phyloP scores from a whole-genome alignment of 2,888 invertebrate genomes.

The Catotricha subobsoleta region DNA sequence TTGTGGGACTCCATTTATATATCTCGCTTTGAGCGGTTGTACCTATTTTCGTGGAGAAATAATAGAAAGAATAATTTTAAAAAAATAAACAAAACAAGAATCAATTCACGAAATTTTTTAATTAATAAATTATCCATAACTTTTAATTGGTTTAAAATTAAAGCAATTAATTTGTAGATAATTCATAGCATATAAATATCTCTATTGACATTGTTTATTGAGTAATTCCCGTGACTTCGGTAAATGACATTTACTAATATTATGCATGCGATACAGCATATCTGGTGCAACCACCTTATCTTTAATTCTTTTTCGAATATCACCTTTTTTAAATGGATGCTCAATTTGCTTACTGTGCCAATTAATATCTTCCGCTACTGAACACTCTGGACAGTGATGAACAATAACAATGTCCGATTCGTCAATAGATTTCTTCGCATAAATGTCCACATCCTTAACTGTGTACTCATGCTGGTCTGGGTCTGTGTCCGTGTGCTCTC shows the following conservation, averaged over 20 bases:
- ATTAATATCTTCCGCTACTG: slow-evolving; percentile 26
- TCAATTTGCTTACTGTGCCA: slow-evolving; percentile 22
- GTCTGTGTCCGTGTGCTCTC: slow-evolving; percentile 16
- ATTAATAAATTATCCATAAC: too few species aligned
- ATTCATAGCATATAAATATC: too few species aligned
- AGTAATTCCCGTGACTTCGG: slow-evolving; percentile 18
- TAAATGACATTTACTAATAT: slow-evolving; percentile 25
- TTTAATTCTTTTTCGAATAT: slow-evolving; percentile 19
- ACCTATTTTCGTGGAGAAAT: too few species aligned
- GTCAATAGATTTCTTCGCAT: slow-evolving; percentile 27
- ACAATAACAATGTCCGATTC: slow-evolving; percentile 32
- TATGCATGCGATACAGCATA: slow-evolving; percentile 28
- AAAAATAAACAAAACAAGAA: too few species aligned
- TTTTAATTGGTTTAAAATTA: too few species aligned
- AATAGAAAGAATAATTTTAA: too few species aligned
- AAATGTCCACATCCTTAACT: slow-evolving; percentile 21
- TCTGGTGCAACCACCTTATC: slow-evolving; percentile 26
- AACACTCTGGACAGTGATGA: slow-evolving; percentile 29
- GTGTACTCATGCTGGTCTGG: slow-evolving; percentile 17
- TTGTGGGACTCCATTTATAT: too few species aligned
- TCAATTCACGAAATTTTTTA: too few species aligned
- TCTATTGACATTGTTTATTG: background rate
- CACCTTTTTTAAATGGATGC: slow-evolving; percentile 11
- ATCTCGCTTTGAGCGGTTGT: too few species aligned
- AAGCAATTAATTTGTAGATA: too few species aligned